A percentile compares a stretch with the other conserved stretches of the same genome.
Conservation (phyloP, 2,797 vertebrate species). For the Sylvilagus floridanus region DNA sequence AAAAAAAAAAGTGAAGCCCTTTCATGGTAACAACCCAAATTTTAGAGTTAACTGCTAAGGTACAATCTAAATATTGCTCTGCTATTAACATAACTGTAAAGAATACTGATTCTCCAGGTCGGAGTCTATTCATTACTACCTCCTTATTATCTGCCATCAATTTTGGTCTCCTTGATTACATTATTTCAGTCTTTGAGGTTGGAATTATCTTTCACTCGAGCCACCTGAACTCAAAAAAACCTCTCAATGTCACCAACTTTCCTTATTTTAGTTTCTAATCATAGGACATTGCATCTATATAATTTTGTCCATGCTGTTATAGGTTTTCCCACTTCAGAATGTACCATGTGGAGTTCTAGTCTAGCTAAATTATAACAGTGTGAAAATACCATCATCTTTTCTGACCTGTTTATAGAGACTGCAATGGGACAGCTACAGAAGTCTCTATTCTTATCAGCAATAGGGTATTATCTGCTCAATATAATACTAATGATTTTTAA, state of each 20-base stretch:
- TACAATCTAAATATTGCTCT: neutral
- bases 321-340: slow-evolving; percentile 24
- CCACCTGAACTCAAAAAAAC: neutral
- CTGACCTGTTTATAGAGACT: slow-evolving; percentile 20
- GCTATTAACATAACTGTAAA: neutral
- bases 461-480: neutral
- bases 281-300: neutral
- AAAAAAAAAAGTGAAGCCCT: neutral
- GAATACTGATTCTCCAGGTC: neutral
- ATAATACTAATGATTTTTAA: slow-evolving; percentile 65
- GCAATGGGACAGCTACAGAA: neutral
- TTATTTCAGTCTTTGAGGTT: neutral
- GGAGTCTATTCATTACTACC: neutral
- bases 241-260: neutral
- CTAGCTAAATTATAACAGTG: neutral
- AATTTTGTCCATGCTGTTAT: neutral
- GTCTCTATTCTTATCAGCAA: slow-evolving; percentile 12
- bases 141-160: neutral
- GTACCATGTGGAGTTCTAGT: neutral
- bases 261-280: slow-evolving; percentile 26
- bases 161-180: neutral
- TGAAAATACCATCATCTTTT: slow-evolving; percentile 46
- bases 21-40: neutral
- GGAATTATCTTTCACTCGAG: slow-evolving; percentile 21
- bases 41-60: neutral